Base-by-base conservation (phyloP, 2,113 vertebrate species). In the Mus spicilegus region DNA sequence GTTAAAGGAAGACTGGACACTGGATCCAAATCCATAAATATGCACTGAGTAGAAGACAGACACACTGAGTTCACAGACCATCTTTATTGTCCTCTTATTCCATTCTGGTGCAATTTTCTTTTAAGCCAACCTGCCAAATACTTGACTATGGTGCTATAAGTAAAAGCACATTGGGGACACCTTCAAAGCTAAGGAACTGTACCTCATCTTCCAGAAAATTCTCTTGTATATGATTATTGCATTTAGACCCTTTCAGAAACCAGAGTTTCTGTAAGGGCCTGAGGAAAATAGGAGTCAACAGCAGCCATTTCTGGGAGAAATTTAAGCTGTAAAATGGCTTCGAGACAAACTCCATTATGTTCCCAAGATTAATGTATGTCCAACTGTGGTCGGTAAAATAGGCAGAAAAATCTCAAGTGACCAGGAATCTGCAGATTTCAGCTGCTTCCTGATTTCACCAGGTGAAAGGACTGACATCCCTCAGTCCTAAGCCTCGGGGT, bases 341-440 rank as follows among this genome's bases (percentile, higher is more conserved):
- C 20, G 33, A 93, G 58, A 93, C 11, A 69, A 94, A 94, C 22
- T 51, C n/a, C 73, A 77, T 0, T 70, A 73, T 51, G 67, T 95
- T 84, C 61, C 87, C 72, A 86, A 90, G 6, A 94, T 86, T 95
- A 95, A 93, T 90, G 86, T 94, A 82, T 87, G 22, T 91, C 90
- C 51, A 92, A 78, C 36, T 82, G 13, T 65, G 51, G 49, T 86
- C 80, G n/a, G 70, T 95, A 92, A 96, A 95, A 73, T 26, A 85
- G 78, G 56, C 87, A 94, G 58, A 93, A 94, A 89, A 95, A 75
- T 93, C 90, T 92, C 86, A 92, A 86, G 72, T 70, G 63, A 94
- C 33, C n/a, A 84, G 54, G n/a, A 93, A 70, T 82, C 72, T 93
- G 61, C 87, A 49, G 46, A 22, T 39, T 92, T 77, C 56, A 33